phyloP scores from a whole-genome alignment of 2,888 invertebrate species.

The Salticus scenicus region DNA sequence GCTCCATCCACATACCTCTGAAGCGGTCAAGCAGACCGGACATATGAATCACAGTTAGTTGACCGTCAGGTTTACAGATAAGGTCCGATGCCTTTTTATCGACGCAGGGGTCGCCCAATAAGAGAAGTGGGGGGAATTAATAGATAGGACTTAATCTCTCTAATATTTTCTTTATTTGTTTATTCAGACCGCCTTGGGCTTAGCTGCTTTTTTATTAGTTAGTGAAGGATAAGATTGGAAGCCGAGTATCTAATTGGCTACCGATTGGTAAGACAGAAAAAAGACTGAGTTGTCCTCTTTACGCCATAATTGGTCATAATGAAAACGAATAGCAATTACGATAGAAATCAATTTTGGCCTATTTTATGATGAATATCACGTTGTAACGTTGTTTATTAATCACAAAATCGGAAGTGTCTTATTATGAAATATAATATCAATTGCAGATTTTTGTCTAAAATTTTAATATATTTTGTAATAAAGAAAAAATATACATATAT shows the following conservation, averaged over 20 bases:
- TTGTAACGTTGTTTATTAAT: too few relatives aligned
- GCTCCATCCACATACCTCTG: constrained; percentile 2
- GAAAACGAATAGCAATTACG: too few relatives aligned
- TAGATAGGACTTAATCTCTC: constrained; percentile 50
- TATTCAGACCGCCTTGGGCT: not conserved
- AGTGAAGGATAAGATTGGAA: constrained; percentile 69
- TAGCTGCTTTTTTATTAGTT: constrained; percentile 65
- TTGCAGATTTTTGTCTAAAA: too few relatives aligned
- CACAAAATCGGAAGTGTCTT: too few relatives aligned
- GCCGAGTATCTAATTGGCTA: constrained; percentile 69
- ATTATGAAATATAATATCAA: too few relatives aligned
- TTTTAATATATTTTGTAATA: too few relatives aligned
- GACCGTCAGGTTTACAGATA: constrained; percentile 51
- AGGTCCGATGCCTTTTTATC: constrained; percentile 31
- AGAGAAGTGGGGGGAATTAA: constrained; percentile 61
- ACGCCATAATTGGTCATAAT: constrained; percentile 53
- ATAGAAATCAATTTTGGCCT: too few relatives aligned
- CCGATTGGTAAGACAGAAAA: constrained; percentile 47
- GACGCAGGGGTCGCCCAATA: constrained; percentile 51
- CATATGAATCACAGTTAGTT: constrained; percentile 67
- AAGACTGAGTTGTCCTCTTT: not conserved
- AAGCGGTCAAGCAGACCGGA: constrained; percentile 67
- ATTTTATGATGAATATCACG: too few relatives aligned
- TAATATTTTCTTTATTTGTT: too few relatives aligned
- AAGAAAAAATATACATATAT: too few relatives aligned